Conservation (phyloP, 2,888 invertebrate genomes). For the Drosophila diplacantha region DNA sequence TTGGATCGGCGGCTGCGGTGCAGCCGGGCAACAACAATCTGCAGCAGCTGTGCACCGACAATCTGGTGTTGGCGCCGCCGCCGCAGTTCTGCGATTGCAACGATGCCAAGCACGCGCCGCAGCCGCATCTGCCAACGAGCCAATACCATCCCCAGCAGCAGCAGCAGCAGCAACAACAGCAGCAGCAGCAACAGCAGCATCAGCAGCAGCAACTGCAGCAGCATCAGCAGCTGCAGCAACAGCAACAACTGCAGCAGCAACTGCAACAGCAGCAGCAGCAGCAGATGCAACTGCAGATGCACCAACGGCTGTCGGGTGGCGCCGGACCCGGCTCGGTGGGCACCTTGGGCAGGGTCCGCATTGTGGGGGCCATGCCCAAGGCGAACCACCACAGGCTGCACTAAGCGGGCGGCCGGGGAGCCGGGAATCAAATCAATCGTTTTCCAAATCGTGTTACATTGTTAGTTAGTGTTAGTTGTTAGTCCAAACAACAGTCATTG, state of each 20-base stretch:
- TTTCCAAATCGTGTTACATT: slow-evolving; percentile 67
- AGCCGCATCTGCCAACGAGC: slow-evolving; percentile 49
- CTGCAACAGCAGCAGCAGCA: slow-evolving; percentile 60
- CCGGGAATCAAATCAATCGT: slow-evolving; percentile 47
- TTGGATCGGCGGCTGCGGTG: slow-evolving; percentile 47
- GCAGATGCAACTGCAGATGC: slow-evolving; percentile 66
- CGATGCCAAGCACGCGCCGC: slow-evolving; percentile 78
- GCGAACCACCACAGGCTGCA: slow-evolving; percentile 77
- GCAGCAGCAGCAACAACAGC: slow-evolving; percentile 55
- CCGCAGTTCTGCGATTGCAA: slow-evolving; percentile 92
- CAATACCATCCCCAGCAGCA: slow-evolving; percentile 52
- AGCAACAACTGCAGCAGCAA: slow-evolving; percentile 38
- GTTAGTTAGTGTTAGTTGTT: slow-evolving; percentile 60
- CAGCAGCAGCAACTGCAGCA: slow-evolving; percentile 60
- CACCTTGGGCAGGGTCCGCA: slow-evolving; percentile 82
- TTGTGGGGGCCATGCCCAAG: slow-evolving; percentile 91
- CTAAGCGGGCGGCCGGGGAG: slow-evolving; percentile 41
- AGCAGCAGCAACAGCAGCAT: slow-evolving; percentile 54
- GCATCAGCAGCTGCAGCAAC: slow-evolving; percentile 34
- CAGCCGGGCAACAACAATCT: slow-evolving; percentile 66
- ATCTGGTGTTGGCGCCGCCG: slow-evolving; percentile 88
- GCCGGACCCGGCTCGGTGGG: slow-evolving; percentile 66
- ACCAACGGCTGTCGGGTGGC: slow-evolving; percentile 62
- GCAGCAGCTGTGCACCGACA: slow-evolving; percentile 77
- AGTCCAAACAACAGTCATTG: slow-evolving; percentile 59